Evolutionary conservation across 1,140 invertebrate species (phyloP), one percentile per base, ranked within the genome.

Genomic region (Heliconius congener): DNA sequence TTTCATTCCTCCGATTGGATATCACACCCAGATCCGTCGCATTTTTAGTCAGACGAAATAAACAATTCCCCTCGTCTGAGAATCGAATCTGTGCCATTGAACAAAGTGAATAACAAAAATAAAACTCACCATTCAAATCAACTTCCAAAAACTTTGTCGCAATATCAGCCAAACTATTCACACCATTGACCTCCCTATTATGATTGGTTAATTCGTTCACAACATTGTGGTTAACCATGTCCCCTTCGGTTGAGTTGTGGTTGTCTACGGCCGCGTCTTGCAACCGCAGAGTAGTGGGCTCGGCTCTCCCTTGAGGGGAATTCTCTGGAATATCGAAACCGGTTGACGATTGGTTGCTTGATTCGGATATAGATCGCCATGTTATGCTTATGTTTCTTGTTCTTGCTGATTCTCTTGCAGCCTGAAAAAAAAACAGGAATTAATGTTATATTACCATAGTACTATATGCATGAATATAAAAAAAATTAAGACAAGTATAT

Each of bases 311-410:
- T 27, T 87, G 85, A 9, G 82, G 86, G 1, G 85, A 82, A 71
- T 84, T 81, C 80, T 87, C 90, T 18, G 86, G 85, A n/a, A 94
- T 84, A 73, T 94, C 94, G 82, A 94, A 93, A 16, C 93, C 93
- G 39, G 88, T 92, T 8, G 90, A 94, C 27, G 93, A 95, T 57
- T 95, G 94, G 83, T 94, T 94, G 84, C 91, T 93, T 1, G 93
- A 94, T 73, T 95, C 94, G 0, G 94, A 95, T 71, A 94, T 84
- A 3, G 93, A 94, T 0, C 94, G 85, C 91, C 93, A 94, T 1
- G 91, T 94, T 76, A 94, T 93, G 82, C 91, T 93, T 60, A 92
- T 92, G 85, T 93, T 89, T 13, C 92, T 84, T 1, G 86, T 89
- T 11, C 91, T 84, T 3, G 85, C 85, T 3, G 85, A 72, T 81